A percentile compares a stretch with the other conserved stretches of the same genome.
Conservation (phyloP, 1,140 invertebrate species). For the Batillaria attramentaria region DNA sequence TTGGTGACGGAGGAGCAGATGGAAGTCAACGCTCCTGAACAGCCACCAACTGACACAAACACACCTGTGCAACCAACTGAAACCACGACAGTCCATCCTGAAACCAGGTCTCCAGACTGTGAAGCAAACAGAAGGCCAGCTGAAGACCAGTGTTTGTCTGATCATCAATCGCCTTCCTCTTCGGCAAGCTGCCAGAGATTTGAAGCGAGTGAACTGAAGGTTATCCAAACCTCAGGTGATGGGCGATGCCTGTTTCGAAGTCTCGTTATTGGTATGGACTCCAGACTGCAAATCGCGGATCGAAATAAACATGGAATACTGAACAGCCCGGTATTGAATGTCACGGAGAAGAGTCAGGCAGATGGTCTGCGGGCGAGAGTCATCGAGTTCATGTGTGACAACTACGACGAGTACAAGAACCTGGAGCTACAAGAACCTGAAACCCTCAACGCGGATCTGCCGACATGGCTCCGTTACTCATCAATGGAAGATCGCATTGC, state of each 20-base stretch:
- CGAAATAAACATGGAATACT: constrained; percentile 22
- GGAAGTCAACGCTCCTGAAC: not conserved
- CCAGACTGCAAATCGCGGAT: not conserved
- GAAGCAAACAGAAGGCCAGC: not conserved
- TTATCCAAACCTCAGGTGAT: constrained; percentile 1
- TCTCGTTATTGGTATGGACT: constrained; percentile 8
- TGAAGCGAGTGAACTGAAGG: not conserved
- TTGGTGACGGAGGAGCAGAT: constrained; percentile 35
- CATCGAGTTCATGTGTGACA: not conserved
- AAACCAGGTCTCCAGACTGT: not conserved
- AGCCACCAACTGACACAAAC: not conserved
- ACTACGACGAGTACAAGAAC: not conserved
- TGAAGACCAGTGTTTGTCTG: not conserved
- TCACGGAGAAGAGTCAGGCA: not conserved
- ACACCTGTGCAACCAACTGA: not conserved
- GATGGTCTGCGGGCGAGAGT: not conserved
- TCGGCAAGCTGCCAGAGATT: not conserved
- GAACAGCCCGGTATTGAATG: not conserved
- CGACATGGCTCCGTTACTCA: not conserved
- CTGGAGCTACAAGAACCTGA: not conserved
- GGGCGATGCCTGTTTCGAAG: constrained; percentile 30
- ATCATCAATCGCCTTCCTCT: not conserved
- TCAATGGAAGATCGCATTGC: no score
- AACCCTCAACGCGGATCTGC: not conserved
- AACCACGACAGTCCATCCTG: not conserved